Base-by-base conservation (phyloP, 2,888 invertebrate genomes). In the Melanchra persicariae region DNA sequence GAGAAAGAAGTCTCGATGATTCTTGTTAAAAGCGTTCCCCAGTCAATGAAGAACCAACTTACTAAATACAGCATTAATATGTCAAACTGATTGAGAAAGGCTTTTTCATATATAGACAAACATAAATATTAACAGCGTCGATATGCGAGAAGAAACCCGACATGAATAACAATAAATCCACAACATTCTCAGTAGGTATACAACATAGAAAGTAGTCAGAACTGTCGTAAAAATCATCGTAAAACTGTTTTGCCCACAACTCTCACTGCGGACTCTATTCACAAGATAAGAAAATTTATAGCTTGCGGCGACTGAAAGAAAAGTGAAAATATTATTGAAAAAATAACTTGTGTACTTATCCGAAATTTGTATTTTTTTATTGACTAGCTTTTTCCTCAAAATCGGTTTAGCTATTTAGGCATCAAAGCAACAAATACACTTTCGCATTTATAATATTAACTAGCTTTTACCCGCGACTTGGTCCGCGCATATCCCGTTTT, bases 221-320 rank as follows among this genome's bases (percentile, higher is more conserved):
- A 43, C 7, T 59, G 59, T 81, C 76, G 81, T 77, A 76, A 77
- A 76, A 81, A 60, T 78, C 19, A 63, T 81, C 77, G 51, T 76
- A 75, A 75, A 77, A 55, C 26, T 12, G 24, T 45, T 61, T 15
- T 54, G 61, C 52, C 19, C 57, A 22, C 49, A 43, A 30, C 54
- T 80, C 66, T 58, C 59, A 55, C 75, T 61, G 55, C 45, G 17
- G 17, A 34, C 26, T 57, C 47, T 63, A 47, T 62, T 58, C 34
- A 51, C 17, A 8, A 51, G 81, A 81, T 77, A 75, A 75, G 51
- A 40, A 37, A 10, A 58, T 68, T 75, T 77, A 75, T 76, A 59
- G 62, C 69, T 30, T 30, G 15, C 45, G 19, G 40, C 26, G 45
- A 49, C 4, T 12, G 24, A 22, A 45, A 15, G 12, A 34, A 47